Percentiles rank a stretch among this genome's conserved stretches.
Evolutionary conservation across 2,113 vertebrate genomes (phyloP).

Genomic region (Phoenicopterus ruber): DNA sequence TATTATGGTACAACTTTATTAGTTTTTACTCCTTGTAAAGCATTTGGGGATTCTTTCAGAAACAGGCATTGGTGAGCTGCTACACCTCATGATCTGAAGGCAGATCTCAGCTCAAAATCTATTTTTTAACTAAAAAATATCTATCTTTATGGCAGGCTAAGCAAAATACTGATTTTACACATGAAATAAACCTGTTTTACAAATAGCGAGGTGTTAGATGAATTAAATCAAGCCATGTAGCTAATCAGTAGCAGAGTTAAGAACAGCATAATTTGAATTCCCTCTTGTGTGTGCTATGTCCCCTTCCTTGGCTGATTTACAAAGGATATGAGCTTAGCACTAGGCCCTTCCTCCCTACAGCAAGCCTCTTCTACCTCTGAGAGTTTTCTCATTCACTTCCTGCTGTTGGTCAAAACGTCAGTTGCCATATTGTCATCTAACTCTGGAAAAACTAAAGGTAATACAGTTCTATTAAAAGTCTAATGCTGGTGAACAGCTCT

Average conservation of each 20-base stretch:
- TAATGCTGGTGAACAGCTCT: background rate
- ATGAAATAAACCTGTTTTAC: background rate
- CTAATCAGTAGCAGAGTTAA: background rate
- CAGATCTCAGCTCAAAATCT: background rate
- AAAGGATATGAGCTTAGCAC: background rate
- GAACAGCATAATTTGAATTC: background rate
- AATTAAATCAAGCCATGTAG: background rate
- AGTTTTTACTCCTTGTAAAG: background rate
- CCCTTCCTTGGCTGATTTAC: background rate
- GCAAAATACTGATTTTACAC: background rate
- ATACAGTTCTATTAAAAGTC: background rate
- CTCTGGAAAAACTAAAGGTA: background rate
- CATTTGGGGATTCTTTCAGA: background rate
- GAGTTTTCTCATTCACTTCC: background rate
- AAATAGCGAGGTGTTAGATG: background rate
- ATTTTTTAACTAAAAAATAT: background rate
- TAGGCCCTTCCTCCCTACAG: background rate
- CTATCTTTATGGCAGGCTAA: background rate
- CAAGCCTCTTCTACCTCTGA: background rate
- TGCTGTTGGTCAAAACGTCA: background rate
- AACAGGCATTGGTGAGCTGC: background rate
- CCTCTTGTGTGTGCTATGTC: background rate
- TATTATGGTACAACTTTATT: background rate
- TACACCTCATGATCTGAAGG: background rate
- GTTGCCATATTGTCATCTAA: background rate